Evolutionary conservation across 2,113 vertebrate genomes (phyloP).

Genomic region (Gymnocephalus cernua): DNA sequence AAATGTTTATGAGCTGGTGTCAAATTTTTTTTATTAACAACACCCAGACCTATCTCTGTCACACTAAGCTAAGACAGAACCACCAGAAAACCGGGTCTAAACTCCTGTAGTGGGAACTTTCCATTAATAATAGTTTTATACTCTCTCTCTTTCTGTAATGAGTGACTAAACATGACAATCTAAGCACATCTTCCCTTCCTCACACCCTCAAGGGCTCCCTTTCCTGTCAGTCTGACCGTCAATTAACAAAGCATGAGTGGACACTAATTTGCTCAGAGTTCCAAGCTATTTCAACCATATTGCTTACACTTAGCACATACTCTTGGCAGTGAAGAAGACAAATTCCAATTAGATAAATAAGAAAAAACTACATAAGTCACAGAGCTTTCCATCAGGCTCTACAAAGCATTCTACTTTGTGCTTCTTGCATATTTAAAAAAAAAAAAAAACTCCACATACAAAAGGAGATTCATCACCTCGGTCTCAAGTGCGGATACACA

Average conservation of each 20-base stretch:
- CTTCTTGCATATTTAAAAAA: constrained; percentile 7
- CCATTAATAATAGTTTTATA: background rate
- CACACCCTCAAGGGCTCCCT: background rate
- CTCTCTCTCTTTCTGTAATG: background rate
- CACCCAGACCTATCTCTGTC: constrained; percentile 8
- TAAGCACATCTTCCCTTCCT: background rate
- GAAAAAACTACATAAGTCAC: constrained; percentile 18
- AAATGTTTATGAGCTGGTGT: too few relatives aligned
- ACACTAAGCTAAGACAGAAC: constrained; percentile 15
- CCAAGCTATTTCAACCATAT: constrained; percentile 5
- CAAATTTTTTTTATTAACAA: too few relatives aligned
- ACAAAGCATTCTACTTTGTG: constrained; percentile 11
- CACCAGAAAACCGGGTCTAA: too few relatives aligned
- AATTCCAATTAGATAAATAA: constrained; percentile 42
- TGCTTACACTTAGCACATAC: constrained; percentile 15
- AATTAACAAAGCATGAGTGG: constrained; percentile 21
- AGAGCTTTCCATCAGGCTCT: constrained; percentile 13
- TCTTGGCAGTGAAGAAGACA: constrained; percentile 39
- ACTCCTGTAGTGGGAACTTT: too few relatives aligned
- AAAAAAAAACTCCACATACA: background rate
- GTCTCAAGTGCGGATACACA: background rate
- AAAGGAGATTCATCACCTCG: constrained; percentile 29
- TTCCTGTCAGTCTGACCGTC: constrained; percentile 15
- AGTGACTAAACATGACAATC: constrained; percentile 23
- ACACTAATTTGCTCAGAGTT: constrained; percentile 19